Evolutionary conservation across 2,113 vertebrate genomes (phyloP).

Genomic region (Corvus moneduloides): DNA sequence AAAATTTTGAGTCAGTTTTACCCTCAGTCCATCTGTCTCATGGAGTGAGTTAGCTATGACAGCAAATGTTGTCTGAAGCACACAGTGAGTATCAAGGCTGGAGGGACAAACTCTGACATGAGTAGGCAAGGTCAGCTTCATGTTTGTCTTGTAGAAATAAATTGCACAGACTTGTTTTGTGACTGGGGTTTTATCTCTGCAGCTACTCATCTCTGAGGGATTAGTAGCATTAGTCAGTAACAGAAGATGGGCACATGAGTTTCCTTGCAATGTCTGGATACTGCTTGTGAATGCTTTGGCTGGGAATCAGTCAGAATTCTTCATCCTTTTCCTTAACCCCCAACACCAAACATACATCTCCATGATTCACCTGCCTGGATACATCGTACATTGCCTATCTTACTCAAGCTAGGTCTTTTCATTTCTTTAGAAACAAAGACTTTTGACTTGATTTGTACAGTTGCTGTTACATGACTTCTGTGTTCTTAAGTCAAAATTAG

Average conservation of each 20-base stretch:
- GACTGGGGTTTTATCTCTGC: background rate
- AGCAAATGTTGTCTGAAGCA: background rate
- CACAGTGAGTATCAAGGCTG: background rate
- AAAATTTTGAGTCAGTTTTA: background rate
- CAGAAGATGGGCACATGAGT: background rate
- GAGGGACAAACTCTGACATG: background rate
- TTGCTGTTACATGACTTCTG: background rate
- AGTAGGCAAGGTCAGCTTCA: background rate
- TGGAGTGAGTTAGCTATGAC: background rate
- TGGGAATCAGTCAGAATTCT: background rate
- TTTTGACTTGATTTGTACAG: background rate
- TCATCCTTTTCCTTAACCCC: background rate
- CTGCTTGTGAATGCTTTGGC: background rate
- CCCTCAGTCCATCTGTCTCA: background rate
- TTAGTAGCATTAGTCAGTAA: background rate
- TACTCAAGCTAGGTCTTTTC: background rate
- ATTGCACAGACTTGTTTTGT: background rate
- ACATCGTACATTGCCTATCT: fast-evolving
- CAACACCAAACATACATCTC: background rate
- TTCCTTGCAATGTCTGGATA: background rate
- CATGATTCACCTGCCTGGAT: background rate
- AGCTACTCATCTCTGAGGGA: background rate
- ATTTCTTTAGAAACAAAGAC: background rate
- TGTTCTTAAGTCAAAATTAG: background rate
- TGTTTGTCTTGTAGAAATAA: background rate